Conservation (phyloP, 2,113 vertebrate species). For the Callocephalon fimbriatum region DNA sequence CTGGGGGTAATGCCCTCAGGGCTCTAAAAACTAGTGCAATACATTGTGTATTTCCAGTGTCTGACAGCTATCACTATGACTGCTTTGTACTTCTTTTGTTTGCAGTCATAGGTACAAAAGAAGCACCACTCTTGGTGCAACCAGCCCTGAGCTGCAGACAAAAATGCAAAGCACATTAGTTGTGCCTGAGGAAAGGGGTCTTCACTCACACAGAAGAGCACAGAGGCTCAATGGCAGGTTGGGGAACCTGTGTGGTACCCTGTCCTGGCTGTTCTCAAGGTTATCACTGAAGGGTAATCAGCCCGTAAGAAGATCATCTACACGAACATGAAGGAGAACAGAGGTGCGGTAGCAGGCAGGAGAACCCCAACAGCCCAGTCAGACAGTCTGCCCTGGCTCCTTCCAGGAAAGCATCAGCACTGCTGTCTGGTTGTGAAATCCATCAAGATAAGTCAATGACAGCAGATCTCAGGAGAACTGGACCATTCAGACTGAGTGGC, state of each 20-base stretch:
- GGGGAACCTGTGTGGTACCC: background rate
- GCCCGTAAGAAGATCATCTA: background rate
- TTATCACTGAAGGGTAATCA: background rate
- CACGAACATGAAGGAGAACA: background rate
- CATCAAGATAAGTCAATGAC: background rate
- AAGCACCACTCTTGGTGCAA: background rate
- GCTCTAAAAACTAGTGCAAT: background rate
- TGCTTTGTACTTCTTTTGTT: background rate
- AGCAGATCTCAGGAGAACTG: background rate
- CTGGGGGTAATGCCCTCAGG: background rate
- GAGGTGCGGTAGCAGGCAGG: rapidly evolving
- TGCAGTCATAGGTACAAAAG: background rate
- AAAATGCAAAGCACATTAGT: background rate
- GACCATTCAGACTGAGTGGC: background rate
- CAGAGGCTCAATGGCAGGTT: background rate
- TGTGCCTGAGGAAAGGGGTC: background rate
- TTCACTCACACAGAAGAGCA: background rate
- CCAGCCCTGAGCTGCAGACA: background rate
- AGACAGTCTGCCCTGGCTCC: background rate
- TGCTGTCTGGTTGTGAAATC: background rate
- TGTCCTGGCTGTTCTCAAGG: background rate
- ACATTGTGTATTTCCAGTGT: background rate
- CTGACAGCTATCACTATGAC: rapidly evolving
- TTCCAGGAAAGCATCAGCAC: background rate
- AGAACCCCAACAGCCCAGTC: background rate